These are phyloP conservation scores for Ischnus inquisitorius DNA, from an alignment of 2,888 invertebrate species.

Conservation along the genomic window DNA sequence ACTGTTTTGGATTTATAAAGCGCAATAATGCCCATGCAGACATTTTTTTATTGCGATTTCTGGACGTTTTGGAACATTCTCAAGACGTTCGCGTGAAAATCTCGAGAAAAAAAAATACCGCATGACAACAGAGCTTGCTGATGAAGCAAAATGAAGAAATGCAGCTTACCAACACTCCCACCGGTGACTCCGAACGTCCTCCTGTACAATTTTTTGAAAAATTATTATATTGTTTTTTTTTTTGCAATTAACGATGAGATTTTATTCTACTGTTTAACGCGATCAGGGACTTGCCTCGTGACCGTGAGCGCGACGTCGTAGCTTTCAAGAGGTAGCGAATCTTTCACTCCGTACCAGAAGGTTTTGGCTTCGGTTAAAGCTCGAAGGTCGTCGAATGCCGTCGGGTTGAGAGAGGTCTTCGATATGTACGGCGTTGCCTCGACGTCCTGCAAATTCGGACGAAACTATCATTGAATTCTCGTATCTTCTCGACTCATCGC, in stretches of 20 bases:
- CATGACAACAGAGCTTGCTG: too few relatives aligned
- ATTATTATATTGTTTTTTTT: neutral
- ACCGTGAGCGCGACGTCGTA: slow-evolving; percentile 48
- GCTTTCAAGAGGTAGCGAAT: slow-evolving; percentile 41
- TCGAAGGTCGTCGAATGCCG: neutral
- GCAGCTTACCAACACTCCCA: slow-evolving; percentile 9
- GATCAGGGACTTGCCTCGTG: slow-evolving; percentile 36
- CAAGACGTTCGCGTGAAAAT: too few relatives aligned
- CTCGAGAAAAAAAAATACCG: too few relatives aligned
- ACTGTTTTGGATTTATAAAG: too few relatives aligned
- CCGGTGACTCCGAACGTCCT: neutral
- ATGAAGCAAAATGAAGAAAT: too few relatives aligned
- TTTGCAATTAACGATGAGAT: neutral
- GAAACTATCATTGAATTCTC: neutral
- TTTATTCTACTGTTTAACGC: neutral
- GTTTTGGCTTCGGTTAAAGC: neutral
- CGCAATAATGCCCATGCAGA: too few relatives aligned
- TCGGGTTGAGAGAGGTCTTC: neutral
- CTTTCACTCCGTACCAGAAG: slow-evolving; percentile 33
- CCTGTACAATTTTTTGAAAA: neutral
- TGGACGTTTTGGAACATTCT: too few relatives aligned
- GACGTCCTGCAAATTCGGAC: neutral
- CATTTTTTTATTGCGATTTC: too few relatives aligned
- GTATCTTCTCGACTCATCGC: neutral
- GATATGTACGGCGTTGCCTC: slow-evolving; percentile 27